Base-by-base conservation (phyloP, 2,888 invertebrate genomes). In the Drosophila parthenogenetica region DNA sequence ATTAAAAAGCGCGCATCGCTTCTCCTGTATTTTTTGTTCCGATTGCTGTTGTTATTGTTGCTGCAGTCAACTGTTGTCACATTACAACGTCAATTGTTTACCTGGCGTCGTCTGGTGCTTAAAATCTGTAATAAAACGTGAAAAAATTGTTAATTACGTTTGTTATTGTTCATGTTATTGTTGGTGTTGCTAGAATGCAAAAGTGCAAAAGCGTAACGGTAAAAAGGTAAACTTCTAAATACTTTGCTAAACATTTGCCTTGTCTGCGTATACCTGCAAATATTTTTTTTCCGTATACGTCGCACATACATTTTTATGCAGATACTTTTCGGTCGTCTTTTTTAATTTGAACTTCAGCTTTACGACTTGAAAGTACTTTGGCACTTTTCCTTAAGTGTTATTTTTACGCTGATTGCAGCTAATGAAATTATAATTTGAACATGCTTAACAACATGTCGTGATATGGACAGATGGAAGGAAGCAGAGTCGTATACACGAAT, bases 71-170 rank as follows among this genome's bases (percentile, higher is more conserved):
- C 84, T 89, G 90, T 89, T 89, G 90, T 87, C 90, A 78, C 87
- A 84, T 89, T 88, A 89, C 89, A 88, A 70, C 69, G 90, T 77
- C 73, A 81, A 85, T 80, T 86, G 76, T 72, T 85, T 70, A 71
- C 87, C 45, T 50, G 73, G 67, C 71, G 51, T 73, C 62, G 60
- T 74, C 61, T 72, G 75, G 87, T 88, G 82, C 69, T 73, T 73
- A 68, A 77, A 87, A 83, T 87, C 89, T 89, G 88, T 75, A 89
- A 89, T 87, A 87, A 89, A 90, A 89, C 72, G 81, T 74, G 59
- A 81, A 89, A 77, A 80, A 90, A 82, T 87, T 84, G 89, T 84
- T 89, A 89, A 89, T 89, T 89, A 89, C 89, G 77, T 69, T 87
- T 66, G 70, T 74, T 78, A 64, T 63, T 62, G 55, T 43, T 74